Conservation (phyloP, 2,888 invertebrate species). For the Xestia xanthographa region DNA sequence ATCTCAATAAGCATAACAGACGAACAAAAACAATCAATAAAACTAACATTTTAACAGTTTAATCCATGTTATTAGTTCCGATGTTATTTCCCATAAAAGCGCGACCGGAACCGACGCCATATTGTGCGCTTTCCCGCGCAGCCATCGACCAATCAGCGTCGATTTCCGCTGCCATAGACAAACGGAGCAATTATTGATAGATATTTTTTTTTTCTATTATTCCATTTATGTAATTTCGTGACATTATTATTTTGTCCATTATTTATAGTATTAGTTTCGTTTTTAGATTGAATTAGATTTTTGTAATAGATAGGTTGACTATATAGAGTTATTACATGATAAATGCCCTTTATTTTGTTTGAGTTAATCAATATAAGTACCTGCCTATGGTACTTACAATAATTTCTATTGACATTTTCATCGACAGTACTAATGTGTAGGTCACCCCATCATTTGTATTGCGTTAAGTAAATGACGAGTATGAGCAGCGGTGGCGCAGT, state of each 20-base stretch:
- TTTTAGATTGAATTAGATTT: constrained; percentile 65
- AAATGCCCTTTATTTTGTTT: constrained; percentile 34
- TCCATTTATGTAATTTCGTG: constrained; percentile 60
- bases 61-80: constrained; percentile 76
- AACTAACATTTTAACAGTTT: constrained; percentile 70
- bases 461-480: not conserved
- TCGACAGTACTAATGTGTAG: not conserved
- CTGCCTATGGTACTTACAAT: not conserved
- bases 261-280: constrained; percentile 57
- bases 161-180: constrained; percentile 79
- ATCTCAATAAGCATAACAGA: constrained; percentile 54
- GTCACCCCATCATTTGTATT: not conserved
- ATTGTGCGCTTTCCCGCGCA: constrained; percentile 83
- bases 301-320: constrained; percentile 52
- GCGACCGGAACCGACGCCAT: constrained; percentile 83
- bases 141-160: constrained; percentile 81
- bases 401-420: constrained; percentile 12
- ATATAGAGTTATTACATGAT: constrained; percentile 61
- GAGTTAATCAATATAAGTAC: constrained; percentile 39
- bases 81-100: constrained; percentile 74
- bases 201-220: constrained; percentile 60
- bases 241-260: constrained; percentile 66
- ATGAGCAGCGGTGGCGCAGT: no score
- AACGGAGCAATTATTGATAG: constrained; percentile 66
- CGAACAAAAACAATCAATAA: constrained; percentile 69